Conservation (phyloP, 2,888 invertebrate genomes). For the Scaptomyza cyrtandrae region DNA sequence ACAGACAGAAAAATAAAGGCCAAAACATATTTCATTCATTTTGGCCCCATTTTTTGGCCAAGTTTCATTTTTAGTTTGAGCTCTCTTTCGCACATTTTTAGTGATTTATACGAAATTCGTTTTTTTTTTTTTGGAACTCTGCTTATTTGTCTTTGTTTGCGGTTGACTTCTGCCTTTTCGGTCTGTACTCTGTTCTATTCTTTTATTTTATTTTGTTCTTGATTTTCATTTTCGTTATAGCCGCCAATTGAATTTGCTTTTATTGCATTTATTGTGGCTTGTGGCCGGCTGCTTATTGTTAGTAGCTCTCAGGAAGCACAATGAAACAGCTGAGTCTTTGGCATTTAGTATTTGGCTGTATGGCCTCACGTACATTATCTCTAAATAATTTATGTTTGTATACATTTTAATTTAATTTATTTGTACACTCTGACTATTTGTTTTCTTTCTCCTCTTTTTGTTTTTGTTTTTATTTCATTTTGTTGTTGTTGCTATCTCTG, state of each 20-base stretch:
- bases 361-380: constrained; percentile 70
- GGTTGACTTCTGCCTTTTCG: constrained; percentile 40
- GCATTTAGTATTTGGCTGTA: constrained; percentile 18
- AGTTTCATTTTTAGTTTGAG: constrained; percentile 27
- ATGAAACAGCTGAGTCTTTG: constrained; percentile 20
- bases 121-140: constrained; percentile 40
- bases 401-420: constrained; percentile 79
- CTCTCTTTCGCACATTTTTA: constrained; percentile 46
- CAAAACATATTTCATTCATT: constrained; percentile 46
- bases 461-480: constrained; percentile 11
- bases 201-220: constrained; percentile 4
- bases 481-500: constrained; percentile 11
- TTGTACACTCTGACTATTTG: constrained; percentile 69
- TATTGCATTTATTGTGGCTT: constrained; percentile 74
- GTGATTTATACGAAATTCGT: constrained; percentile 70
- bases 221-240: constrained; percentile 53
- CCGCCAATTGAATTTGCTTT: constrained; percentile 77
- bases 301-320: constrained; percentile 28
- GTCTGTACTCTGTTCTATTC: constrained; percentile 1
- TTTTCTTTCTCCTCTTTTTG: constrained; percentile 1
- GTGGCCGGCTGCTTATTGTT: constrained; percentile 67
- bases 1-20: constrained; percentile 41
- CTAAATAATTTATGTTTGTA: constrained; percentile 79
- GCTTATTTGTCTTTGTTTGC: constrained; percentile 66
- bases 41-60: constrained; percentile 8